Evolutionary conservation across 2,113 vertebrate genomes (phyloP).

Genomic region (Aldabrachelys gigantea): DNA sequence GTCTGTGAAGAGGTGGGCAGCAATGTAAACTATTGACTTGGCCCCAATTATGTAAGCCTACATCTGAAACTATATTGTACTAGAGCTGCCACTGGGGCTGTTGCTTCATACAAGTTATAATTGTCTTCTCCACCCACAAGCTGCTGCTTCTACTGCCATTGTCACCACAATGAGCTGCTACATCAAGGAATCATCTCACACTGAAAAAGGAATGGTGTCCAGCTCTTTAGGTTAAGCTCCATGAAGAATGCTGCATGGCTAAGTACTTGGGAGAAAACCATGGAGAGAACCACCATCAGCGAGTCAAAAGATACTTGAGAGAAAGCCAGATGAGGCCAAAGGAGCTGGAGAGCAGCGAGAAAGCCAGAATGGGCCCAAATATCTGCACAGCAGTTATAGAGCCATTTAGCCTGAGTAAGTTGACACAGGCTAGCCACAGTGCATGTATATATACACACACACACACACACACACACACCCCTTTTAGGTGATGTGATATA

Average conservation of each 20-base stretch:
- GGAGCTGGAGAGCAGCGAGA: not conserved
- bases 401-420: not conserved
- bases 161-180: not conserved
- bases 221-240: not conserved
- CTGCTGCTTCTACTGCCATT: not conserved
- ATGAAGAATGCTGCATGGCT: not conserved
- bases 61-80: not conserved
- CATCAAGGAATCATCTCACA: not conserved
- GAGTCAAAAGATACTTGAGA: not conserved
- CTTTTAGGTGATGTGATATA: too few relatives aligned
- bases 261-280: not conserved
- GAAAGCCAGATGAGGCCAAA: not conserved
- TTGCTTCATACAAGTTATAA: not conserved
- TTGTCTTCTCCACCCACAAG: not conserved
- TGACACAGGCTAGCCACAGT: not conserved
- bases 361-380: not conserved
- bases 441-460: not conserved
- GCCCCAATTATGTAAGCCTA: not conserved
- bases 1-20: not conserved
- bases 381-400: not conserved
- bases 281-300: accelerated
- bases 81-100: not conserved
- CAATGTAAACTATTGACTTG: not conserved
- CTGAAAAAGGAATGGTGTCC: not conserved
- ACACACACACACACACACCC: too few relatives aligned